phyloP scores from a whole-genome alignment of 2,888 invertebrate genomes.

The Ectropis crepuscularia region DNA sequence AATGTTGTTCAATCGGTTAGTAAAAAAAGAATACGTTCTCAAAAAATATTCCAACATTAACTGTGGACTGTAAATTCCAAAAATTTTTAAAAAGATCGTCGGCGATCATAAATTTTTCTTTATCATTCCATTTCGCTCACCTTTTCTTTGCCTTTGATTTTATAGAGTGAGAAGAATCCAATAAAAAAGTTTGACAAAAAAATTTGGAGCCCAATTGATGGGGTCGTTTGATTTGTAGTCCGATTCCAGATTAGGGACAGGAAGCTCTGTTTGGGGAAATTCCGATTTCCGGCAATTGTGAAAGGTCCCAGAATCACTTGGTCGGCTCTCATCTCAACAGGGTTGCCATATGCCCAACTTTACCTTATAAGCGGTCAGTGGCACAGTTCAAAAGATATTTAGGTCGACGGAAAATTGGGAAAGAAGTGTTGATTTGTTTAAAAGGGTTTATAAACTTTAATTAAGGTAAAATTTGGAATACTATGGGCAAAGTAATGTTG shows the following conservation, averaged over 20 bases:
- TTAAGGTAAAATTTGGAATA: too few species aligned
- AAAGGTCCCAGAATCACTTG: conserved; percentile 66
- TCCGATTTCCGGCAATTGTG: conserved; percentile 72
- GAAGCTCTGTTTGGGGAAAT: conserved; percentile 63
- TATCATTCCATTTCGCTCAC: background rate
- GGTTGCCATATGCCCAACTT: conserved; percentile 9
- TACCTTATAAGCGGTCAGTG: background rate
- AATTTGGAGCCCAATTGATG: conserved; percentile 51
- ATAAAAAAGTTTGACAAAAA: conserved; percentile 46
- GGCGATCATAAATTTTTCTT: background rate
- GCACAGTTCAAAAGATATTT: background rate
- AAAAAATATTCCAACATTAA: too few species aligned
- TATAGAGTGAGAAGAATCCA: conserved; percentile 35
- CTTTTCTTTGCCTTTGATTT: conserved; percentile 17
- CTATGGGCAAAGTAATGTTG: background rate
- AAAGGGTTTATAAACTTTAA: too few species aligned
- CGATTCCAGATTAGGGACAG: conserved; percentile 63
- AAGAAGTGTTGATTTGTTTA: background rate
- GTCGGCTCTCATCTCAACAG: conserved; percentile 45
- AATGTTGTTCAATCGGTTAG: too few species aligned
- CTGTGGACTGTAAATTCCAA: too few species aligned
- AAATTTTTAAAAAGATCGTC: background rate
- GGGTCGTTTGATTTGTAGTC: conserved; percentile 64
- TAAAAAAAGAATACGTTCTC: too few species aligned
- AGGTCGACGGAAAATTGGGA: too few species aligned